Base-by-base conservation (phyloP, 2,888 invertebrate genomes). In the Leptopilina syphax region DNA sequence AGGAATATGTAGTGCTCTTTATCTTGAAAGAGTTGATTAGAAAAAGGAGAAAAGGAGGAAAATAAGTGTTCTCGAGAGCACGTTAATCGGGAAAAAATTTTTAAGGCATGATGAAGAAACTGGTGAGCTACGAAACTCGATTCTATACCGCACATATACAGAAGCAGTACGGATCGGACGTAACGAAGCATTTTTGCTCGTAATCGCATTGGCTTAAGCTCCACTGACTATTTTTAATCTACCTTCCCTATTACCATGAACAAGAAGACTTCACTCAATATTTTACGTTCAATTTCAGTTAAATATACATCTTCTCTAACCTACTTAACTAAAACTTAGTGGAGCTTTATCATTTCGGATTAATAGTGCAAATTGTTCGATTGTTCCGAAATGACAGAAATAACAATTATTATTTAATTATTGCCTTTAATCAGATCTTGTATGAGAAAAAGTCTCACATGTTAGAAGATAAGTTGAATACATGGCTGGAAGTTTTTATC, bases 181-280 rank as follows among this genome's bases (percentile, higher is more conserved):
- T 87, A 89, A 89, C 88, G 89, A 88, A 86, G 87, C 89, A 85
- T 88, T 85, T 86, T 85, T 87, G 88, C 88, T 88, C 84, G 85
- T 87, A 88, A 89, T 88, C 86, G 86, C 81, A 81, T 87, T 86
- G 82, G 84, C 80, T 83, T 84, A 85, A 84, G 85, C 86, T 82
- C 82, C 83, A 82, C 83, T 84, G 86, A 86, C 86, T 86, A 86
- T 85, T 88, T 86, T 86, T 88, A 88, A 88, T 87, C 84, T 80
- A 85, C 86, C 88, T 86, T 86, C 83, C 83, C 83, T 77, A 80
- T 80, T 81, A 77, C 50, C 65, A 68, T 65, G 24, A 73, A 41
- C 63, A 18, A 24, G n/a, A 18, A 24, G n/a, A 27, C 50, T 78
- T 77, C 76, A 79, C 81, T 79, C 68, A 27, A 81, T 84, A 82